A percentile compares a stretch with the other conserved stretches of the same genome.
phyloP scores from a whole-genome alignment of 2,888 invertebrate genomes.

The Stictocephala bisonia region DNA sequence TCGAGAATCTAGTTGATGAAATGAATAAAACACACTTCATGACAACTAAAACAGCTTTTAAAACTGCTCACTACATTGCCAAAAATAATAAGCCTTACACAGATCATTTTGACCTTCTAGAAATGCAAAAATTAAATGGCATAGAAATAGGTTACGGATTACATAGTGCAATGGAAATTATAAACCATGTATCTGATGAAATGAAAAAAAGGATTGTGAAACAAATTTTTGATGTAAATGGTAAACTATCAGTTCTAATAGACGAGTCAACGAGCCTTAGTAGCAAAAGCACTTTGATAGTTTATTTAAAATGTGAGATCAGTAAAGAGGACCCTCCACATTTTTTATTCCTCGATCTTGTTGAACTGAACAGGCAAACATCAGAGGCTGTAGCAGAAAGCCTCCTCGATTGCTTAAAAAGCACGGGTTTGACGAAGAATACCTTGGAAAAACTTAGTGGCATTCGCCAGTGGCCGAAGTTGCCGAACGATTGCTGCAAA shows the following conservation, averaged over 20 bases:
- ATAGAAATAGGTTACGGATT: slow-evolving; percentile 20
- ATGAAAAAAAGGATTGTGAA: slow-evolving; percentile 1
- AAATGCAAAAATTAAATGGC: slow-evolving; percentile 21
- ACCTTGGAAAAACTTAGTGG: too few relatives aligned
- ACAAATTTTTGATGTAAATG: neutral
- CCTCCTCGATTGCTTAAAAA: too few relatives aligned
- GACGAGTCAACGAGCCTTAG: slow-evolving; percentile 20
- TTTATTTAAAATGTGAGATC: slow-evolving; percentile 55
- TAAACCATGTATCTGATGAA: slow-evolving; percentile 22
- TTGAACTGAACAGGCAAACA: too few relatives aligned
- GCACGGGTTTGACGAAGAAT: too few relatives aligned
- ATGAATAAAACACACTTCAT: neutral
- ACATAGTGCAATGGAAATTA: slow-evolving; percentile 26
- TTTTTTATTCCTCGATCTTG: slow-evolving; percentile 17
- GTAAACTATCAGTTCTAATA: slow-evolving; percentile 1
- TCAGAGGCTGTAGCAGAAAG: too few relatives aligned
- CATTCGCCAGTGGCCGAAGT: too few relatives aligned
- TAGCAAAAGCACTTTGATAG: slow-evolving; percentile 28
- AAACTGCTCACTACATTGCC: neutral
- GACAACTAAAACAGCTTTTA: slow-evolving; percentile 13
- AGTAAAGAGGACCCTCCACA: neutral
- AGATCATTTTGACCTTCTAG: slow-evolving; percentile 8
- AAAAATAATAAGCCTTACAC: slow-evolving; percentile 6
- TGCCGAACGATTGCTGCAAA: too few relatives aligned
- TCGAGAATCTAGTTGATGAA: slow-evolving; percentile 29